Conservation (phyloP, 2,113 vertebrate species). For the Gallinago jamesoni region DNA sequence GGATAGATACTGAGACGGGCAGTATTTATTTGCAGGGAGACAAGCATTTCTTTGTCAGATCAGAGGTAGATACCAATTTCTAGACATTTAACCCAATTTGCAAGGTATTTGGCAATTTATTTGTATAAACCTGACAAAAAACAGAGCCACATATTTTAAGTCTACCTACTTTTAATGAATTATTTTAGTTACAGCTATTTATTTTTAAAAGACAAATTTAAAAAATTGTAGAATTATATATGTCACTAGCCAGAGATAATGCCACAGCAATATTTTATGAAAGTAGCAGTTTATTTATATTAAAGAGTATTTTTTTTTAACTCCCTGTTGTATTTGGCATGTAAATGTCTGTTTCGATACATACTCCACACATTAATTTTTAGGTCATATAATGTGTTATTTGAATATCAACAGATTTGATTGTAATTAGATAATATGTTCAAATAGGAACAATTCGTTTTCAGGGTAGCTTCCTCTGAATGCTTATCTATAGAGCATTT, state of each 20-base stretch:
- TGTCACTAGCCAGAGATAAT: neutral
- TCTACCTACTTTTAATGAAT: neutral
- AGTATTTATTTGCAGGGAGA: neutral
- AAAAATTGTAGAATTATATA: neutral
- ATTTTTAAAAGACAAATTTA: neutral
- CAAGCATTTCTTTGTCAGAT: neutral
- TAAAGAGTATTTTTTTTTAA: neutral
- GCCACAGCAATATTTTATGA: neutral
- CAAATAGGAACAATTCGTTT: neutral
- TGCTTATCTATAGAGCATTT: neutral
- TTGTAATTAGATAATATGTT: neutral
- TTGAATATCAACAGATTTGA: conserved; percentile 34
- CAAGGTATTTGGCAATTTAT: neutral
- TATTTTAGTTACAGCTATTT: neutral
- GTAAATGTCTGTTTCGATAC: neutral
- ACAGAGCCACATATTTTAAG: neutral
- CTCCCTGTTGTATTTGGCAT: neutral
- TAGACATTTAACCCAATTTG: neutral
- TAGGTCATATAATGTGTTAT: neutral
- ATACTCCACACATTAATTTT: conserved; percentile 4
- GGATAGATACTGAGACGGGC: neutral
- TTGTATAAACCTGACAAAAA: neutral
- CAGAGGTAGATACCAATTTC: neutral
- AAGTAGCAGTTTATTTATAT: conserved; percentile 30
- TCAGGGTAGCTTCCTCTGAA: neutral